These are phyloP conservation scores for Sericinus montela DNA, from an alignment of 2,888 invertebrate genomes.

Conservation along the genomic window DNA sequence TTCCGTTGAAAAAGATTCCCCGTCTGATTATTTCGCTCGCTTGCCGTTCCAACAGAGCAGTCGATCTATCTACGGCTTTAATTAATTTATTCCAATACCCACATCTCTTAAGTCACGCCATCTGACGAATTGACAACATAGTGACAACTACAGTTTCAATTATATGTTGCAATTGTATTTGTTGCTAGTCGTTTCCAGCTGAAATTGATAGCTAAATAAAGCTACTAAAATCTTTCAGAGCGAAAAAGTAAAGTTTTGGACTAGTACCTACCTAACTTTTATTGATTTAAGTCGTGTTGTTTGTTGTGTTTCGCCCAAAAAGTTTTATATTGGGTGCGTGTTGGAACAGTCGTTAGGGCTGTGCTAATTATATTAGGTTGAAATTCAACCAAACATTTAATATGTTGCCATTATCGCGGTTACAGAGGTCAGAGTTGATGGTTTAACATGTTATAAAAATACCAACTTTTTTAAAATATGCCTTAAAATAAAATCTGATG, in stretches of 20 bases:
- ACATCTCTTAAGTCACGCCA: conserved; percentile 20
- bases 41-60: neutral
- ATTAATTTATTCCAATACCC: conserved; percentile 33
- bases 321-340: conserved; percentile 45
- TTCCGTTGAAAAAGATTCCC: conserved; percentile 1
- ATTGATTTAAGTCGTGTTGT: conserved; percentile 20
- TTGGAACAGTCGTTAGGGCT: conserved; percentile 39
- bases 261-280: conserved; percentile 8
- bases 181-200: conserved; percentile 37
- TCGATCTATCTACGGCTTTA: neutral
- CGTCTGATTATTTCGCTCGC: conserved; percentile 16
- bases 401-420: conserved; percentile 41
- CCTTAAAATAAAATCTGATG: neutral
- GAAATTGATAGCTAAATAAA: neutral
- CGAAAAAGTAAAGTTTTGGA: conserved; percentile 18
- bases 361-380: conserved; percentile 63
- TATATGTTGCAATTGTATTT: conserved; percentile 47
- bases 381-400: conserved; percentile 29
- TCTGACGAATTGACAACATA: conserved; percentile 39
- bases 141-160: conserved; percentile 39
- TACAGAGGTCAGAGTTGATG: conserved; percentile 53
- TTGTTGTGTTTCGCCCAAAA: conserved; percentile 23
- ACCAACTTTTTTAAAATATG: no score
- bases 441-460: no score
- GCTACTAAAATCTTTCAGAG: conserved; percentile 19